Evolutionary conservation across 2,797 vertebrate genomes (phyloP).

Genomic region (Podargus strigoides): DNA sequence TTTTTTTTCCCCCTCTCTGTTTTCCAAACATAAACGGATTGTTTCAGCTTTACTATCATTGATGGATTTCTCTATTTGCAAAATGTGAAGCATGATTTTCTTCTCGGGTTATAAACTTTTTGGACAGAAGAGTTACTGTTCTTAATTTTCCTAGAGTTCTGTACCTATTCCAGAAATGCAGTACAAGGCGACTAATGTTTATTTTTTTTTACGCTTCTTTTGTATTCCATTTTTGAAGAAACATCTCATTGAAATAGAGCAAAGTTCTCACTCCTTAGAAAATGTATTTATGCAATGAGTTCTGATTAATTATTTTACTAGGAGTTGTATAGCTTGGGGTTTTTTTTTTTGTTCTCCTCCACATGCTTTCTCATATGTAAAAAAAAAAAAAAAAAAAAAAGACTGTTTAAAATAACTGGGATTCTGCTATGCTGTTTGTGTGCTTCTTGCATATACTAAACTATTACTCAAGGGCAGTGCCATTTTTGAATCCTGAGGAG

Average conservation of each 20-base stretch:
- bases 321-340: not conserved
- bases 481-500: not conserved
- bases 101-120: not conserved
- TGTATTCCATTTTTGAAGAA: not conserved
- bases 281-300: not conserved
- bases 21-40: not conserved
- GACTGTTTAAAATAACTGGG: conserved; percentile 20
- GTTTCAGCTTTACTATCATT: not conserved
- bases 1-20: too few relatives aligned
- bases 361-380: not conserved
- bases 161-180: not conserved
- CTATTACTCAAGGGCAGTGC: not conserved
- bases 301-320: conserved; percentile 33
- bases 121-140: not conserved
- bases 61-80: not conserved
- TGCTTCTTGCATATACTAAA: not conserved
- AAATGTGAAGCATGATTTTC: not conserved
- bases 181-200: not conserved
- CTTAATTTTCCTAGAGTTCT: not conserved
- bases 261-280: not conserved
- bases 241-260: not conserved
- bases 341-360: not conserved
- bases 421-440: not conserved
- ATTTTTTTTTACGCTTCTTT: not conserved
- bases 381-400: not conserved